A percentile compares a stretch with the other conserved stretches of the same genome.
phyloP scores from a whole-genome alignment of 2,888 invertebrate species.

The Ophion obscuratus region DNA sequence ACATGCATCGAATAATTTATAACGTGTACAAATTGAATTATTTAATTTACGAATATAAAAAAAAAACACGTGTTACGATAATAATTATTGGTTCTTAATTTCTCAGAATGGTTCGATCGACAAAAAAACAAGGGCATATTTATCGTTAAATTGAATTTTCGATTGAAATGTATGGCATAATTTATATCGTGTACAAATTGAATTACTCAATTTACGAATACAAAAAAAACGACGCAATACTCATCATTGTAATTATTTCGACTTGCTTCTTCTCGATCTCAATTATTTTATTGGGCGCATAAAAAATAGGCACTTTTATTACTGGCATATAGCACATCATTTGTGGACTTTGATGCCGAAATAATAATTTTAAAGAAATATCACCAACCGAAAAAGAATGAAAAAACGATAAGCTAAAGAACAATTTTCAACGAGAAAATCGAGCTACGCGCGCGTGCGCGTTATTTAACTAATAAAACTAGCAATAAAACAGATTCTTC shows the following conservation, averaged over 20 bases:
- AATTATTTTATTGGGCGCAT: not conserved
- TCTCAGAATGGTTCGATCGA: not conserved
- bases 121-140: not conserved
- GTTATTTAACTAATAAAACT: conserved; percentile 77
- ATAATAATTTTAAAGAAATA: not conserved
- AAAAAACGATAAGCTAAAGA: conserved; percentile 8
- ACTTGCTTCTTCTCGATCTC: not conserved
- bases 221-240: not conserved
- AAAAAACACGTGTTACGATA: not conserved
- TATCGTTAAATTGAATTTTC: not conserved
- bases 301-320: not conserved
- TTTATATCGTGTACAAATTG: not conserved
- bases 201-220: not conserved
- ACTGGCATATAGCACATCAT: not conserved
- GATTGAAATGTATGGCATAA: not conserved
- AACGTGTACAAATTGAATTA: not conserved
- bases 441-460: conserved; percentile 28
- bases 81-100: not conserved
- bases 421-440: conserved; percentile 27
- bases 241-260: not conserved
- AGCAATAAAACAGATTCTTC: conserved; percentile 78
- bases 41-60: not conserved
- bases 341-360: not conserved
- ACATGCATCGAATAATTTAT: not conserved
- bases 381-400: not conserved